A percentile compares a stretch with the other conserved stretches of the same genome.
These are phyloP conservation scores for Amiota mariae DNA, from an alignment of 2,888 invertebrate genomes.

Conservation along the genomic window DNA sequence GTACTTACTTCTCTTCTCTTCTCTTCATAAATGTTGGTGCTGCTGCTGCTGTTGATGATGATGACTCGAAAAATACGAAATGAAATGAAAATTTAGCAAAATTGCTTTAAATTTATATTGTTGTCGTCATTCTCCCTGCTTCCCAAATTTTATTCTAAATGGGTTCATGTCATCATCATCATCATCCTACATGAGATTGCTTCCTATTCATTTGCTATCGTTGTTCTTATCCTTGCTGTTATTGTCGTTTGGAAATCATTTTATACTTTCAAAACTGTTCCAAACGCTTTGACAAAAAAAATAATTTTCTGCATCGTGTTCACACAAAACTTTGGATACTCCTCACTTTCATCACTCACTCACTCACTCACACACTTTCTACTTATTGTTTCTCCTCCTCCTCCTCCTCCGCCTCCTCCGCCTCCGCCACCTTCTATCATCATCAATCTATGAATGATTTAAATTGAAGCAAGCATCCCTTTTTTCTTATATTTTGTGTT, in stretches of 20 bases:
- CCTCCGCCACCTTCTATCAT: neutral
- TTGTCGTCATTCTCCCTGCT: slow-evolving; percentile 13
- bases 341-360: too few relatives aligned
- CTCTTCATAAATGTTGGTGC: neutral
- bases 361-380: too few relatives aligned
- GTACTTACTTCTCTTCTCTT: too few relatives aligned
- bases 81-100: slow-evolving; percentile 7
- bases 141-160: too few relatives aligned
- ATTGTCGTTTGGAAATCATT: neutral
- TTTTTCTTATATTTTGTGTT: neutral
- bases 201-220: too few relatives aligned
- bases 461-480: neutral
- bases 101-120: slow-evolving; percentile 22
- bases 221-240: slow-evolving; percentile 11
- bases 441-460: too few relatives aligned
- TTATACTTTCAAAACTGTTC: slow-evolving; percentile 23
- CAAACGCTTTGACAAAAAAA: slow-evolving; percentile 48
- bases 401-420: neutral
- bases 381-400: too few relatives aligned
- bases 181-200: too few relatives aligned
- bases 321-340: neutral
- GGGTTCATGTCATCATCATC: too few relatives aligned
- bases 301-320: slow-evolving; percentile 20
- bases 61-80: neutral
- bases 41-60: neutral